phyloP scores from a whole-genome alignment of 2,113 vertebrate species.

The Phrynocephalus versicolor region DNA sequence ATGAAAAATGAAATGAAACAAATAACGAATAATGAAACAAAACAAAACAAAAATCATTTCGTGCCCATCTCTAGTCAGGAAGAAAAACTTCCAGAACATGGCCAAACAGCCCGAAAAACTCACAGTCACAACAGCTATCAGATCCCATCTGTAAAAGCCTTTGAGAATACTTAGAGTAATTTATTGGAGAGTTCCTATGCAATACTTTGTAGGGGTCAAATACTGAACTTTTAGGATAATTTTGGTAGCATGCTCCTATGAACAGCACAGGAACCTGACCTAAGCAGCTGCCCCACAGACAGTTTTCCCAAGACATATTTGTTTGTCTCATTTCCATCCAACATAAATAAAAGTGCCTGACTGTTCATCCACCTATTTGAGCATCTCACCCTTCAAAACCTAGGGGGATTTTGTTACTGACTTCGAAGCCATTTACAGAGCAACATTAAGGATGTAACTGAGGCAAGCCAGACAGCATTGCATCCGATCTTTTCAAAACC shows the following conservation, averaged over 20 bases:
- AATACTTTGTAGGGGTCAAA: neutral
- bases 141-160: no score
- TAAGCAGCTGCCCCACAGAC: neutral
- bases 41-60: no score
- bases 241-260: neutral
- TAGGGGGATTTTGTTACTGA: no score
- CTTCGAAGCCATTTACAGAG: neutral
- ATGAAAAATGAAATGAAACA: no score
- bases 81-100: no score
- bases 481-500: conserved; percentile 44
- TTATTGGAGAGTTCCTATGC: neutral
- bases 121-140: no score
- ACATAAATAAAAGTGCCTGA: neutral
- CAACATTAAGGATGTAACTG: neutral
- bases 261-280: neutral
- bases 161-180: neutral
- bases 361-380: neutral
- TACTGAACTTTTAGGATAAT: neutral
- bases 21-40: no score
- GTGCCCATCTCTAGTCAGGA: no score
- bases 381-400: neutral
- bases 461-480: neutral
- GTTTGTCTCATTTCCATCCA: no score
- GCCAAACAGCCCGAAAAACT: no score
- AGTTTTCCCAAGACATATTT: neutral